Percentiles rank a stretch among this genome's conserved stretches.
phyloP scores from a whole-genome alignment of 2,797 vertebrate genomes.

The Poeciliopsis turneri region DNA sequence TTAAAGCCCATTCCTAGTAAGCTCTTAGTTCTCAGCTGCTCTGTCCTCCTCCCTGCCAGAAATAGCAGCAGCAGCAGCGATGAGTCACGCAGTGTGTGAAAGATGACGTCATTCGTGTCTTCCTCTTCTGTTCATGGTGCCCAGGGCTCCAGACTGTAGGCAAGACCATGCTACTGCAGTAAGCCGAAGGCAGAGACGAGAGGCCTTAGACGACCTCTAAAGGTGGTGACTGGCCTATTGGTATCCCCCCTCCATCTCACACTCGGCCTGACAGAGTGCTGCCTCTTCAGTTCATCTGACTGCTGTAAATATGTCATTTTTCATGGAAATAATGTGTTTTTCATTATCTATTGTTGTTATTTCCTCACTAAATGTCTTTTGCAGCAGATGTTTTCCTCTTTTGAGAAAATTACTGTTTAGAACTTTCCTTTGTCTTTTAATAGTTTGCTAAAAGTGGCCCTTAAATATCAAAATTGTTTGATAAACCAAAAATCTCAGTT shows the following conservation, averaged over 20 bases:
- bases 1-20: constrained; percentile 30
- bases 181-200: constrained; percentile 62
- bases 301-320: constrained; percentile 55
- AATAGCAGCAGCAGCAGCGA: constrained; percentile 68
- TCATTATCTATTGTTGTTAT: constrained; percentile 23
- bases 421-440: not conserved
- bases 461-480: not conserved
- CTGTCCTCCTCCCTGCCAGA: constrained; percentile 52
- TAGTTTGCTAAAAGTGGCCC: not conserved
- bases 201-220: constrained; percentile 62
- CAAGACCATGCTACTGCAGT: constrained; percentile 76
- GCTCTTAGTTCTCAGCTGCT: constrained; percentile 47
- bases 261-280: constrained; percentile 46
- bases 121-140: constrained; percentile 68
- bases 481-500: not conserved
- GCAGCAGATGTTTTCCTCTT: not conserved
- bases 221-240: constrained; percentile 63
- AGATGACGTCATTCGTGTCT: constrained; percentile 76
- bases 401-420: not conserved
- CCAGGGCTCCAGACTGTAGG: constrained; percentile 70
- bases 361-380: constrained; percentile 4
- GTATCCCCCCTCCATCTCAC: constrained; percentile 59
- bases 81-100: constrained; percentile 79
- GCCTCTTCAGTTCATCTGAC: constrained; percentile 54
- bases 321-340: not conserved